phyloP scores from a whole-genome alignment of 2,888 invertebrate species.

The Xestobium rufovillosum region DNA sequence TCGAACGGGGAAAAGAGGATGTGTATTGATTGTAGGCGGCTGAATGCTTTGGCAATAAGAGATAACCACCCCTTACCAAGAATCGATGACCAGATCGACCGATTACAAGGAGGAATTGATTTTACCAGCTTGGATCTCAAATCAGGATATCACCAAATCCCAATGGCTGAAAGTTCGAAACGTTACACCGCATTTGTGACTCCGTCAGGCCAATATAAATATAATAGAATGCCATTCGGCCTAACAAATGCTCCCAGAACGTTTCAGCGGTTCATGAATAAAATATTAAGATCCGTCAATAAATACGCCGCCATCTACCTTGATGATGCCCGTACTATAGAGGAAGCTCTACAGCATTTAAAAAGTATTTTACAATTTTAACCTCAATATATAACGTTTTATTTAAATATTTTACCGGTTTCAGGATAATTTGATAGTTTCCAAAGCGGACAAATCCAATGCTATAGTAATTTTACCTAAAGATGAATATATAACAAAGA shows the following conservation, averaged over 20 bases:
- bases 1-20: slow-evolving; percentile 22
- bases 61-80: slow-evolving; percentile 21
- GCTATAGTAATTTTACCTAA: no score
- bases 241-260: no score
- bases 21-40: slow-evolving; percentile 21
- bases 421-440: no score
- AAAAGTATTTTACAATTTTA: slow-evolving; percentile 14
- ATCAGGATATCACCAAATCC: slow-evolving; percentile 23
- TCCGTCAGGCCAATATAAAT: slow-evolving; percentile 21
- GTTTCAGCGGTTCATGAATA: no score
- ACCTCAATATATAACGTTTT: no score
- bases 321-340: slow-evolving; percentile 20
- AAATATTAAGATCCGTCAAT: no score
- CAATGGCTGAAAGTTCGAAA: slow-evolving; percentile 17
- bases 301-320: slow-evolving; percentile 16
- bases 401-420: no score
- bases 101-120: slow-evolving; percentile 18
- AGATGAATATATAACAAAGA: no score
- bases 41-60: slow-evolving; percentile 19
- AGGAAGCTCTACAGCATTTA: slow-evolving; percentile 14
- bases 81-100: slow-evolving; percentile 21
- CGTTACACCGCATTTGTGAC: slow-evolving; percentile 21
- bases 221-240: no score
- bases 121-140: slow-evolving; percentile 22
- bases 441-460: no score